phyloP scores from a whole-genome alignment of 2,113 vertebrate genomes.

The Paradisaea rubra region DNA sequence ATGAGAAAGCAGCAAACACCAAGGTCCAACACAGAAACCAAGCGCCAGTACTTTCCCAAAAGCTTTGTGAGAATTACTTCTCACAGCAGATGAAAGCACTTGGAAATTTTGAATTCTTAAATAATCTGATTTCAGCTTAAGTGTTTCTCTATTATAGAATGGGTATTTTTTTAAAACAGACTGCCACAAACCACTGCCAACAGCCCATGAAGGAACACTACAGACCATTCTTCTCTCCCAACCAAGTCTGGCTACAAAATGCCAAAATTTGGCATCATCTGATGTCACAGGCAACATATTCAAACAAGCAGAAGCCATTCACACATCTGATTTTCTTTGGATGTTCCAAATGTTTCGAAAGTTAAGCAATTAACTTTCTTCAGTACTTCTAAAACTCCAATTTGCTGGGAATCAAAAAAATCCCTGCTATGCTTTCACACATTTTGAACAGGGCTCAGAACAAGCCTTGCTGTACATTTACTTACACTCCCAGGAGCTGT shows the following conservation, averaged over 20 bases:
- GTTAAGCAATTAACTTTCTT: background rate
- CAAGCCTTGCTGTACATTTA: background rate
- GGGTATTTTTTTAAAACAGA: background rate
- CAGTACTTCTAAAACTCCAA: background rate
- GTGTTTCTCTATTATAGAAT: background rate
- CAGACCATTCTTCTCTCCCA: background rate
- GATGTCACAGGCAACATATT: background rate
- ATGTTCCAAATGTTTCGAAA: background rate
- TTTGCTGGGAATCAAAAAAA: background rate
- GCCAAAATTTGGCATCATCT: accelerated
- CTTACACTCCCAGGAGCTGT: background rate
- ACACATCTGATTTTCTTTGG: background rate
- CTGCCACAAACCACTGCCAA: background rate
- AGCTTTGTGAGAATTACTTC: background rate
- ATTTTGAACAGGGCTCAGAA: background rate
- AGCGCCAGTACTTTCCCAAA: background rate
- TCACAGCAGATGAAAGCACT: background rate
- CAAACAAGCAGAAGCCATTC: background rate
- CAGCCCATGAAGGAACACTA: background rate
- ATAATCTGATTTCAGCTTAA: background rate
- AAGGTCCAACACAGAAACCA: background rate
- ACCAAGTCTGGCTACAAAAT: background rate
- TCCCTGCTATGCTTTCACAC: background rate
- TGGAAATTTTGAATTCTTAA: background rate
- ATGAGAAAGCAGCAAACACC: background rate